Conservation (phyloP, 2,797 vertebrate species). For the Sebastes glaucus region DNA sequence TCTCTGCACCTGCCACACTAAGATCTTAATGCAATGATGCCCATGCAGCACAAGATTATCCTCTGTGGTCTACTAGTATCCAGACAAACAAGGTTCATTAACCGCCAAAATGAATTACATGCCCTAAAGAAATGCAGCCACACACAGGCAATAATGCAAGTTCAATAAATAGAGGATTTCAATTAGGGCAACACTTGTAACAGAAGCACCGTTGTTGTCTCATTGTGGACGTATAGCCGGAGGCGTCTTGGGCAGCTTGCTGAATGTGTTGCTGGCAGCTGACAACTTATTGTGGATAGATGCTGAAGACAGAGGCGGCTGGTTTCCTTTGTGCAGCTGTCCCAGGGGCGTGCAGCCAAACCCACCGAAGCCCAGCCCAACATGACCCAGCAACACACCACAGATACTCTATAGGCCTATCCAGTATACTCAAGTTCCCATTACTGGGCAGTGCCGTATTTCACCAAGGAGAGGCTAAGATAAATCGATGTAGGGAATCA, state of each 20-base stretch:
- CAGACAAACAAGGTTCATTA: constrained; percentile 50
- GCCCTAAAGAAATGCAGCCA: constrained; percentile 42
- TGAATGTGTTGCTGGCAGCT: constrained; percentile 50
- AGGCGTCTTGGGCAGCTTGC: constrained; percentile 34
- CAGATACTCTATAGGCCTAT: constrained; percentile 32
- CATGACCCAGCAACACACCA: constrained; percentile 29
- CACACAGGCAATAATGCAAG: constrained; percentile 45
- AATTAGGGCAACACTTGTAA: constrained; percentile 60
- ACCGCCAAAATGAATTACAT: constrained; percentile 53
- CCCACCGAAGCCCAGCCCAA: constrained; percentile 30
- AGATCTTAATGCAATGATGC: constrained; percentile 37
- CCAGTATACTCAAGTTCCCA: constrained; percentile 32
- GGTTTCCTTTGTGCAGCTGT: constrained; percentile 14
- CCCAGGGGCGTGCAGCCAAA: constrained; percentile 45
- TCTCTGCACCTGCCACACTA: constrained; percentile 25
- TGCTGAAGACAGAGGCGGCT: constrained; percentile 36
- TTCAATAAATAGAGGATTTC: constrained; percentile 68
- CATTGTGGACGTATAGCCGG: constrained; percentile 21
- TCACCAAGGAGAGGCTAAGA: constrained; percentile 32
- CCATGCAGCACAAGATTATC: constrained; percentile 34
- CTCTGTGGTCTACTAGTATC: constrained; percentile 23
- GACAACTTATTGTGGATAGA: constrained; percentile 43
- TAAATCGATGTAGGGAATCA: constrained; percentile 62
- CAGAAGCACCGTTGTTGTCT: constrained; percentile 47
- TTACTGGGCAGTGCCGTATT: constrained; percentile 39